Base-by-base conservation (phyloP, 2,113 vertebrate genomes). In the Girardinichthys multiradiatus region DNA sequence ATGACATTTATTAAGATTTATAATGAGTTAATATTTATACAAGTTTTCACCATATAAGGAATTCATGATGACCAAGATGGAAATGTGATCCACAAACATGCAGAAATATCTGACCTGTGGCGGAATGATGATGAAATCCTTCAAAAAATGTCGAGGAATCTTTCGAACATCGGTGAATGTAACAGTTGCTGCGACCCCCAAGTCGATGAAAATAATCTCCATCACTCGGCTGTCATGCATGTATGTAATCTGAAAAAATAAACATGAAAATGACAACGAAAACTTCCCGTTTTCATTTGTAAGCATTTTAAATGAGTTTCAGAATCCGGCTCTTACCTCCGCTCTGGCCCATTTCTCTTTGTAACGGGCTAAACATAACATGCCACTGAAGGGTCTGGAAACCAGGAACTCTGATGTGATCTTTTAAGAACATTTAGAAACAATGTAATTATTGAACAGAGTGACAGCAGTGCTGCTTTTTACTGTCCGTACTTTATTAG, bases 131-230 rank as follows among this genome's bases (percentile, higher is more conserved):
- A 93, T 85, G 35, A 96, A 85, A 77, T 96, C 95, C 78, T 91
- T 94, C 26, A 96, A 83, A 79, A 96, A 95, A 0, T 84, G 81
- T 4, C 92, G 82, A 0, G 97, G 98, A 62, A 98, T 94, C 90
- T 99, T 96, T 90, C 94, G 89, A 57, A 99, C 95, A 29, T 98
- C 96, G 1, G 95, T 96, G 42, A 98, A 93, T 90, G 97, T 96
- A 7, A 97, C 93, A 28, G 97, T 96, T 61, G 94, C 94, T 57
- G 95, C 79, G 3, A 95, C 88, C 67, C 97, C 97, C 28, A 94
- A 85, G 81, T 99, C 98, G 69, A 96, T 86, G 74, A 97, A 96
- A 27, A 93, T 83, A 64, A 99, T 94, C 67, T 98, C 97, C 35
- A 98, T 90, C 39, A 97, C 94, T 21, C 94, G 90, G 77, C 93